A percentile compares a stretch with the other conserved stretches of the same genome.
These are phyloP conservation scores for Eurytoma adleriae DNA, from an alignment of 2,888 invertebrate species.

Conservation along the genomic window DNA sequence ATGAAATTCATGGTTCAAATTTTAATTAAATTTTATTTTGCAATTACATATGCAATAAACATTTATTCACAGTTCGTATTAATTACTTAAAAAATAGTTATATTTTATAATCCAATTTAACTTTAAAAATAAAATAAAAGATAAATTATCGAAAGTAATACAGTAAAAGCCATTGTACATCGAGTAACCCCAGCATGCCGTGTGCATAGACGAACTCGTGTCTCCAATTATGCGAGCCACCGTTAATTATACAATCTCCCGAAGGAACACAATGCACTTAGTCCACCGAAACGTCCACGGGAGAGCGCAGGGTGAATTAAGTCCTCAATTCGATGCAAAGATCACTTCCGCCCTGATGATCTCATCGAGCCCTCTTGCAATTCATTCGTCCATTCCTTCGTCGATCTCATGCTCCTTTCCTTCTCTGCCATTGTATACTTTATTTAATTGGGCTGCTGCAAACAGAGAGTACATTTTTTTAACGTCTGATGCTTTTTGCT, in stretches of 20 bases:
- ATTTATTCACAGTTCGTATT: too few species aligned
- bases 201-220: not conserved
- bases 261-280: slow-evolving; percentile 9
- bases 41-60: too few species aligned
- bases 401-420: not conserved
- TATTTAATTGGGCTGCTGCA: too few species aligned
- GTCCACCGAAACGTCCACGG: slow-evolving; percentile 25
- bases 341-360: slow-evolving; percentile 73
- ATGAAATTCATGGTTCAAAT: too few species aligned
- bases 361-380: slow-evolving; percentile 67
- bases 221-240: not conserved
- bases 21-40: too few species aligned
- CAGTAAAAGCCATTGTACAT: too few species aligned
- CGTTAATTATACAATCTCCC: not conserved
- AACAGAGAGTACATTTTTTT: too few species aligned
- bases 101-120: too few species aligned
- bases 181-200: not conserved
- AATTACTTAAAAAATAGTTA: too few species aligned
- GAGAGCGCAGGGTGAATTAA: slow-evolving; percentile 67
- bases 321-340: slow-evolving; percentile 73
- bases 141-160: too few species aligned
- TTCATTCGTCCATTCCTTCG: slow-evolving; percentile 61
- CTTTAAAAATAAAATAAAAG: too few species aligned
- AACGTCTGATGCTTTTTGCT: not conserved
- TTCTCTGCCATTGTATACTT: not conserved